phyloP scores from a whole-genome alignment of 2,113 vertebrate genomes.

The Cynopterus brachyotis region DNA sequence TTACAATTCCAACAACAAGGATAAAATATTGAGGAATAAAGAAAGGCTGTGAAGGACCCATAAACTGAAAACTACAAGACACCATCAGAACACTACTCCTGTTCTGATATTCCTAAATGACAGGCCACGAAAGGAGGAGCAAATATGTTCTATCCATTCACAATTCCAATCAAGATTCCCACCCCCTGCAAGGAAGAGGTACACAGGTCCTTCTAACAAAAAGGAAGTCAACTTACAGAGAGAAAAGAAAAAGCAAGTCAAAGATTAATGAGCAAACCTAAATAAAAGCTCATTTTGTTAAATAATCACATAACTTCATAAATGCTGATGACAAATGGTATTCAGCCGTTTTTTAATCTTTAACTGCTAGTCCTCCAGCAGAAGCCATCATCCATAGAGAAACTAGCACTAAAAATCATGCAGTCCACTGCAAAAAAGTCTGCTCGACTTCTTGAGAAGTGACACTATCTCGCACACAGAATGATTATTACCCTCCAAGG shows the following conservation, averaged over 20 bases:
- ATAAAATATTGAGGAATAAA: too few species aligned
- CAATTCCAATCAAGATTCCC: constrained; percentile 17
- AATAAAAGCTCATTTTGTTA: constrained; percentile 13
- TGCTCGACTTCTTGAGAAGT: not conserved
- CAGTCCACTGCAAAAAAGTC: not conserved
- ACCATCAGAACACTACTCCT: too few species aligned
- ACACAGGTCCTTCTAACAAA: constrained; percentile 22
- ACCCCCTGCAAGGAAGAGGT: not conserved
- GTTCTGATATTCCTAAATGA: not conserved
- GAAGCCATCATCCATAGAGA: not conserved
- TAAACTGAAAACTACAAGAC: too few species aligned
- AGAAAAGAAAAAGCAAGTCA: constrained; percentile 14
- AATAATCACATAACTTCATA: not conserved
- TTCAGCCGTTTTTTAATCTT: not conserved
- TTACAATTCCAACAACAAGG: too few species aligned
- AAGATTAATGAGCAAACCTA: not conserved
- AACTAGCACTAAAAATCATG: not conserved
- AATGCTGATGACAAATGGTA: not conserved
- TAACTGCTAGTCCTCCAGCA: not conserved
- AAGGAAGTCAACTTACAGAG: constrained; percentile 50
- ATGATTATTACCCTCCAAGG: not conserved
- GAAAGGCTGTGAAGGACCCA: too few species aligned
- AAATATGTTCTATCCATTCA: not conserved
- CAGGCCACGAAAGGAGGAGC: not conserved
- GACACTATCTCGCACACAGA: not conserved